Percentiles rank a stretch among this genome's conserved stretches.
Evolutionary conservation across 2,113 vertebrate species (phyloP).

Genomic region (Sporophila hypoxantha): DNA sequence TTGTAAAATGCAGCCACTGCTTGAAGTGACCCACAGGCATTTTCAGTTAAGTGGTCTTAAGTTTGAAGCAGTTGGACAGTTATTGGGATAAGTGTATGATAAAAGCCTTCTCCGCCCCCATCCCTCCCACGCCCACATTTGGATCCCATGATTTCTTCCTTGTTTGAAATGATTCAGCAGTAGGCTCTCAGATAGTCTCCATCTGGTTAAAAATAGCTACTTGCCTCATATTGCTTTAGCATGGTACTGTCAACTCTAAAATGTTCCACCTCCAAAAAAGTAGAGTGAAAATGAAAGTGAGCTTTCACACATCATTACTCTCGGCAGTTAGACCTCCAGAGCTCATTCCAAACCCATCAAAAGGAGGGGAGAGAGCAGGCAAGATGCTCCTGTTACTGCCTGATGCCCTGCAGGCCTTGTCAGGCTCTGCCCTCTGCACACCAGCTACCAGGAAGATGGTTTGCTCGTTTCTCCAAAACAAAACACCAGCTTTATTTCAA

Average conservation of each 20-base stretch:
- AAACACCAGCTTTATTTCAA: not conserved
- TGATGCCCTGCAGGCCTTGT: not conserved
- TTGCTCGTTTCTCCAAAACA: slow-evolving; percentile 14
- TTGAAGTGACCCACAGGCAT: not conserved
- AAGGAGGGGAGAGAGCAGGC: not conserved
- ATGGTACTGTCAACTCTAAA: slow-evolving; percentile 19
- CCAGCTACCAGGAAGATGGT: not conserved
- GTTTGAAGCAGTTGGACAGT: not conserved
- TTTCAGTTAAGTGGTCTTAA: not conserved
- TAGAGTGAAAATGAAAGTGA: slow-evolving; percentile 37
- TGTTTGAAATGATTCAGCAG: slow-evolving; percentile 47
- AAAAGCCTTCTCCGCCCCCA: not conserved
- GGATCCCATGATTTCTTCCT: not conserved
- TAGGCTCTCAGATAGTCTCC: slow-evolving; percentile 4
- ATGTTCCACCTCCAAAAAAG: slow-evolving; percentile 38
- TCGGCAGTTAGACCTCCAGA: not conserved
- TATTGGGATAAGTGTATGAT: not conserved
- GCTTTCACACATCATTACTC: slow-evolving; percentile 27
- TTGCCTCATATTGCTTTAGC: slow-evolving; percentile 37
- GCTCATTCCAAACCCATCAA: slow-evolving; percentile 22
- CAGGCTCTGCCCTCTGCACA: not conserved
- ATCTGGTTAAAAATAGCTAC: slow-evolving; percentile 37
- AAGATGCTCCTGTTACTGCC: not conserved
- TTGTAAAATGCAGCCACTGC: not conserved
- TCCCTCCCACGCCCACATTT: not conserved